phyloP scores from a whole-genome alignment of 2,888 invertebrate genomes.

The Lasioglossum lativentre region DNA sequence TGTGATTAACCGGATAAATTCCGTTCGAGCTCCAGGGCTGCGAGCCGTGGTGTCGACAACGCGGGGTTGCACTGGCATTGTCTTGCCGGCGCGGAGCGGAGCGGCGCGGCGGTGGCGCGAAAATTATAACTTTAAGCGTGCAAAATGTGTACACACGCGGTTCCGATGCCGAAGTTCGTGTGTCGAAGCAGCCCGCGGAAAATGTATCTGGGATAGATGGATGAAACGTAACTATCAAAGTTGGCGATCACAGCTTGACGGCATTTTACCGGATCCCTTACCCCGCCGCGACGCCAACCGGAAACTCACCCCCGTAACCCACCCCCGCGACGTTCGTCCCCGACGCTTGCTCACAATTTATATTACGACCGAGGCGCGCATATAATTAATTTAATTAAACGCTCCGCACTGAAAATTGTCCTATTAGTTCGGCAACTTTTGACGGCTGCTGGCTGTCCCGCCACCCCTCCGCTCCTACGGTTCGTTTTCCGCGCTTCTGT shows the following conservation, averaged over 20 bases:
- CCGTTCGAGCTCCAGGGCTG: conserved; percentile 35
- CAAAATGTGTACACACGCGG: conserved; percentile 16
- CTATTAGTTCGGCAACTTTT: conserved; percentile 79
- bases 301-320: conserved; percentile 51
- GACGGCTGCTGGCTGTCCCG: conserved; percentile 70
- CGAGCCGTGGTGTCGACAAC: conserved; percentile 47
- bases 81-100: conserved; percentile 40
- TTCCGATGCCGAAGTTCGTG: conserved; percentile 69
- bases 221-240: conserved; percentile 84
- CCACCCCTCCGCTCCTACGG: conserved; percentile 60
- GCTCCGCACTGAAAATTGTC: conserved; percentile 81
- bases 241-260: conserved; percentile 81
- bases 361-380: conserved; percentile 82
- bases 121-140: conserved; percentile 69
- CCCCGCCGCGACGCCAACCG: conserved; percentile 48
- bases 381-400: conserved; percentile 85
- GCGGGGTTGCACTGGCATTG: conserved; percentile 49
- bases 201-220: conserved; percentile 80
- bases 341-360: conserved; percentile 82
- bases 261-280: conserved; percentile 67
- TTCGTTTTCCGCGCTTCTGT: conserved; percentile 57
- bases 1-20: conserved; percentile 47
- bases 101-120: conserved; percentile 40
- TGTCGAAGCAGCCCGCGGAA: conserved; percentile 68
- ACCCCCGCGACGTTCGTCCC: conserved; percentile 67